Percentiles rank a stretch among this genome's conserved stretches.
Conservation (phyloP, 2,888 invertebrate species). For the Clitarchus hookeri region DNA sequence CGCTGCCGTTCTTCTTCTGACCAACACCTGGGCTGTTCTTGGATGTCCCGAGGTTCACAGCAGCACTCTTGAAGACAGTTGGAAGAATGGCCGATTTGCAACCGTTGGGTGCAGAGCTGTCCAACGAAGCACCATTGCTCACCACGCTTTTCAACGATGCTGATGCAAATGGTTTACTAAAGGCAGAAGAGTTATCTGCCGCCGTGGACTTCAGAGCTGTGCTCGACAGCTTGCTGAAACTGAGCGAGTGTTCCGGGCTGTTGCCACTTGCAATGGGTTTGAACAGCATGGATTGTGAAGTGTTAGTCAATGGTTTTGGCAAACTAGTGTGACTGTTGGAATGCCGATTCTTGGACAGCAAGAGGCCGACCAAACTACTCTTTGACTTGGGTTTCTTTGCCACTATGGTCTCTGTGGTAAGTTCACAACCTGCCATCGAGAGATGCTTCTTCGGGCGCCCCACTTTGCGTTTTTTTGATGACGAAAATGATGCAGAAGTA, state of each 20-base stretch:
- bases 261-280: too few species aligned
- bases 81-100: slow-evolving; percentile 26
- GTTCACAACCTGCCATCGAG: slow-evolving; percentile 59
- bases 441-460: slow-evolving; percentile 77
- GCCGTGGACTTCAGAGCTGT: not conserved
- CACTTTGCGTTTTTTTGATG: slow-evolving; percentile 75
- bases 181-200: not conserved
- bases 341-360: slow-evolving; percentile 52
- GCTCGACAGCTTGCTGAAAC: not conserved
- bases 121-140: too few species aligned
- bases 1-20: not conserved
- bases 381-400: slow-evolving; percentile 69
- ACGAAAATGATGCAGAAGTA: slow-evolving; percentile 48
- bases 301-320: not conserved
- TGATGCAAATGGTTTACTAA: too few species aligned
- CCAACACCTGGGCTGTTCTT: slow-evolving; percentile 10
- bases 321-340: not conserved
- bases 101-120: too few species aligned
- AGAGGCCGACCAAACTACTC: slow-evolving; percentile 67
- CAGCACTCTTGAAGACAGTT: slow-evolving; percentile 30
- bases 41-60: not conserved
- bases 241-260: not conserved
- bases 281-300: too few species aligned
- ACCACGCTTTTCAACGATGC: too few species aligned
- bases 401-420: slow-evolving; percentile 77